Conservation (phyloP, 2,888 invertebrate genomes). For the Volucella bombylans region DNA sequence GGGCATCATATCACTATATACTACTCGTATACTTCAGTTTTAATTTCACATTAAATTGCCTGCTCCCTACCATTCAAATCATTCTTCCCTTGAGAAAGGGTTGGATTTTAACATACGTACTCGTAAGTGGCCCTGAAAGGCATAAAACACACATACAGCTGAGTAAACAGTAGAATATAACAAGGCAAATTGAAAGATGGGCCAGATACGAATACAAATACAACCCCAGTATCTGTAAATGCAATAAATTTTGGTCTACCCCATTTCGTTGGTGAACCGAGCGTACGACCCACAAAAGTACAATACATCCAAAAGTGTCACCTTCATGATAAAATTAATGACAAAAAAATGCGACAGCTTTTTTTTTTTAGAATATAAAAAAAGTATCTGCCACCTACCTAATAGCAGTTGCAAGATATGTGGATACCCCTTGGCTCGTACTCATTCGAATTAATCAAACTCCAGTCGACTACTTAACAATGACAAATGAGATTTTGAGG, state of each 20-base stretch:
- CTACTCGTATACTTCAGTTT: background rate
- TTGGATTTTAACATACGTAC: background rate
- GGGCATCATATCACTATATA: slow-evolving; percentile 28
- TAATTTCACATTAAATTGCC: slow-evolving; percentile 7
- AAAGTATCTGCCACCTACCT: too few species aligned
- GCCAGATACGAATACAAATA: slow-evolving; percentile 1
- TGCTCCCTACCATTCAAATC: background rate
- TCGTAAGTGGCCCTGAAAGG: slow-evolving; percentile 3
- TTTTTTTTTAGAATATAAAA: background rate
- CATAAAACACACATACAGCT: background rate
- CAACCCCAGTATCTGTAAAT: slow-evolving; percentile 25
- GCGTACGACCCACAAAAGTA: slow-evolving; percentile 14
- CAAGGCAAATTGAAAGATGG: too few species aligned
- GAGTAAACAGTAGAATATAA: background rate
- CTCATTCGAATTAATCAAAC: slow-evolving; percentile 1
- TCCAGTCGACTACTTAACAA: slow-evolving; percentile 1
- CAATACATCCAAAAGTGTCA: slow-evolving; percentile 38
- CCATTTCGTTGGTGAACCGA: slow-evolving; percentile 30
- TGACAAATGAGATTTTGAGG: slow-evolving; percentile 9
- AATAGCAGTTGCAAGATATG: too few species aligned
- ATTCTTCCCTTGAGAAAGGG: background rate
- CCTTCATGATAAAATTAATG: slow-evolving; percentile 50
- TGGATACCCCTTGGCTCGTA: background rate
- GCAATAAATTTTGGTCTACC: slow-evolving; percentile 46
- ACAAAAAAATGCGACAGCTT: slow-evolving; percentile 39